A percentile compares a stretch with the other conserved stretches of the same genome.
These are phyloP conservation scores for Periophthalmodon schlosseri DNA, from an alignment of 2,113 vertebrate species.

Conservation along the genomic window DNA sequence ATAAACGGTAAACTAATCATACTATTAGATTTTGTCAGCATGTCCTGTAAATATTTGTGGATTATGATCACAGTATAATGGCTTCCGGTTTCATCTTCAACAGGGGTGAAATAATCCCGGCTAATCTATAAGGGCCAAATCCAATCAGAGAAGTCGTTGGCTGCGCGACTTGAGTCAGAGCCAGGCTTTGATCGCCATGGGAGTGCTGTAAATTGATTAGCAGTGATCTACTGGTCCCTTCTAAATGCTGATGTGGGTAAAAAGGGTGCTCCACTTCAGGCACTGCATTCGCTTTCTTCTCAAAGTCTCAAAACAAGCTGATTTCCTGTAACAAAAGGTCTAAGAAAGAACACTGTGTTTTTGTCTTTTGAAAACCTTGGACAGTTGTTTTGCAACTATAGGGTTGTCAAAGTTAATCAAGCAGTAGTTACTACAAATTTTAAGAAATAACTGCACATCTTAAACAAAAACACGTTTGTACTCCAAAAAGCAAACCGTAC, in stretches of 20 bases:
- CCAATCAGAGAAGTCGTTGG: conserved; percentile 56
- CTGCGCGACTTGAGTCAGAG: conserved; percentile 52
- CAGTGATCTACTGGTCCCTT: conserved; percentile 53
- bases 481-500: too few relatives aligned
- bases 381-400: too few relatives aligned
- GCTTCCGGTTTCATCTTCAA: conserved; percentile 63
- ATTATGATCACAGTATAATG: conserved; percentile 53
- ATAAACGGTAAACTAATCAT: conserved; percentile 5
- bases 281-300: conserved; percentile 22
- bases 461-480: too few relatives aligned
- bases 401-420: too few relatives aligned
- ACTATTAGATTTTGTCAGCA: conserved; percentile 23
- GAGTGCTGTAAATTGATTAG: conserved; percentile 66
- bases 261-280: conserved; percentile 30
- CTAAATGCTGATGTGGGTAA: conserved; percentile 61
- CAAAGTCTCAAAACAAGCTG: conserved; percentile 15
- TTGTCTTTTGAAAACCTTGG: background rate
- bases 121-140: conserved; percentile 65
- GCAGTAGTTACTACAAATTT: too few relatives aligned
- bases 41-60: conserved; percentile 49
- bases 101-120: conserved; percentile 63
- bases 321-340: background rate
- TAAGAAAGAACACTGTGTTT: background rate
- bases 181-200: conserved; percentile 60
- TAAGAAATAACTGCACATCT: too few relatives aligned